Base-by-base conservation (phyloP, 1,140 invertebrate species). In the Drosophila pallidifrons region DNA sequence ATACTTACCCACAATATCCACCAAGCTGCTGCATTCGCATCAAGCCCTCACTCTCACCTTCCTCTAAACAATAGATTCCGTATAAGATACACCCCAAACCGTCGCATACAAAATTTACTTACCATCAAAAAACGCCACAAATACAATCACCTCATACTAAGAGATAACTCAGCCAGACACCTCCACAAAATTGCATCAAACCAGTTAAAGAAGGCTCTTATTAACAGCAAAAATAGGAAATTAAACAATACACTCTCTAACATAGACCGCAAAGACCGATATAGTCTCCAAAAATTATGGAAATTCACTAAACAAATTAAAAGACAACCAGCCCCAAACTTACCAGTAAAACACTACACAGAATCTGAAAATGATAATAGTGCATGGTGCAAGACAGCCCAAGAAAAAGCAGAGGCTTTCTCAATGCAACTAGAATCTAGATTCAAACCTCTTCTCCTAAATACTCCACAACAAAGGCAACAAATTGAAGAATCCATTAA, bases 251-350 rank as follows among this genome's bases (percentile, higher is more conserved):
- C 43, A 0, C 1, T 20, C 20, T 3, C 20, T 3, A 20, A 0
- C 1, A 60, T 60, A 0, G 43, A 60, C 1, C 1, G 6, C 3
- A 47, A 20, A 35, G 59, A 49, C 20, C 1, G 32, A 38, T 41
- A 63, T 10, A 38, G 46, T 4, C 20, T 51, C 10, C 46, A 51
- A 63, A 63, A 63, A n/a, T 16, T 51, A 7, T 63, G 60, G 60
- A 63, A 20, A 25, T 8, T 63, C 2, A 51, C 46, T 0, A 49
- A 49, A 1, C 11, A 20, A 32, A 28, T 38, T 1, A 55, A 55
- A 5, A 8, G 32, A 0, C 30, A 38, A 16, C 32, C 52, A 16
- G 11, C 32, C 32, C 6, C 32, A 10, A 55, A 55, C 7, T 3
- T 32, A 11, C 15, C 32, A 2, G 13, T 38, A 7, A 38, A 38